These are phyloP conservation scores for Halcyon senegalensis DNA, from an alignment of 2,113 vertebrate species.

Conservation along the genomic window DNA sequence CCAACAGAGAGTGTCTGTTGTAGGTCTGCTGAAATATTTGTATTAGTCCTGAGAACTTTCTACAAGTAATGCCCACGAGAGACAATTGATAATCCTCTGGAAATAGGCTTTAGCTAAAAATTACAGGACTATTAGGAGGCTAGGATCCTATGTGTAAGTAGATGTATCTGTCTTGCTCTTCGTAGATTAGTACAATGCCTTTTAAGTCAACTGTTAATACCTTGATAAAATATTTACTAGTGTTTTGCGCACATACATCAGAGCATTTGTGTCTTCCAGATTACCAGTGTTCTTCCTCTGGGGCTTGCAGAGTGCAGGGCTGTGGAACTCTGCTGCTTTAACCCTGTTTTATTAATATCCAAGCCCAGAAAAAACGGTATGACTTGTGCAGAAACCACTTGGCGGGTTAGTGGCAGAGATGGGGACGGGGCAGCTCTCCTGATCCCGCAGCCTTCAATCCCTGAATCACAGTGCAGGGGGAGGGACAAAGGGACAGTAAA, in stretches of 20 bases:
- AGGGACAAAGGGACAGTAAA: background rate
- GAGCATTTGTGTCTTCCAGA: background rate
- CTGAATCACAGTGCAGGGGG: background rate
- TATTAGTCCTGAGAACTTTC: background rate
- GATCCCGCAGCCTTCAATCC: background rate
- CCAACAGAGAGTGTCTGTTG: no score
- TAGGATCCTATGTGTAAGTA: background rate
- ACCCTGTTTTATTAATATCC: background rate
- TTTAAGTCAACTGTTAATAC: background rate
- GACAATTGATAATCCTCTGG: background rate
- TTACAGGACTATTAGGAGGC: background rate
- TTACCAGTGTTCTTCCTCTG: background rate
- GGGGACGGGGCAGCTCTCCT: background rate
- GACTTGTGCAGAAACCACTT: background rate
- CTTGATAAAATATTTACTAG: background rate
- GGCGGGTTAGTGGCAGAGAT: background rate
- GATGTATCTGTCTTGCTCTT: background rate
- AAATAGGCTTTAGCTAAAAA: background rate
- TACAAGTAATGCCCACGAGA: background rate
- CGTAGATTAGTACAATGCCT: background rate
- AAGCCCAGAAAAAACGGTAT: background rate
- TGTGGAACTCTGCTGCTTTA: background rate
- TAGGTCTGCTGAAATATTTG: background rate
- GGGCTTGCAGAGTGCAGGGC: background rate
- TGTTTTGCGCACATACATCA: background rate